A percentile compares a stretch with the other conserved stretches of the same genome.
Evolutionary conservation across 1,140 invertebrate genomes (phyloP).

Genomic region (Laupala kohalensis): DNA sequence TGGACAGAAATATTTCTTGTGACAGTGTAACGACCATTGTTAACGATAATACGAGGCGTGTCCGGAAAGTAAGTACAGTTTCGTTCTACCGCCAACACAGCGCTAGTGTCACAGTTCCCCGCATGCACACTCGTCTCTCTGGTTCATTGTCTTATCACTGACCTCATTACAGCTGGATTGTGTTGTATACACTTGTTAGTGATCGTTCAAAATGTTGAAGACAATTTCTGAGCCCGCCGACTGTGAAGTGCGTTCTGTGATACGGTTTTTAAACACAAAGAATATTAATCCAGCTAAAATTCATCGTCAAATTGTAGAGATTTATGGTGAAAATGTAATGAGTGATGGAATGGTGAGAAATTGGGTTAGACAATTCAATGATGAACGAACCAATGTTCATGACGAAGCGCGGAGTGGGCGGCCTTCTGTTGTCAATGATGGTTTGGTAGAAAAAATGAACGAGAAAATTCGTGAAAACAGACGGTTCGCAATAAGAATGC

Average conservation of each 20-base stretch:
- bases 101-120: conserved; percentile 6
- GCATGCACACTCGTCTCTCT: conserved; percentile 2
- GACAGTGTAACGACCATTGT: no score
- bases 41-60: conserved; percentile 3
- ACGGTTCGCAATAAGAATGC: conserved; percentile 8
- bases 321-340: conserved; percentile 19
- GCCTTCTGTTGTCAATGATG: conserved; percentile 11
- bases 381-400: conserved; percentile 13
- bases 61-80: conserved; percentile 6
- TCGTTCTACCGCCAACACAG: conserved; percentile 6
- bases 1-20: no score
- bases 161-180: conserved; percentile 12
- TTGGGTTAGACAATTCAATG: conserved; percentile 17
- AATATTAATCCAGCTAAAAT: neutral
- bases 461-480: conserved; percentile 9
- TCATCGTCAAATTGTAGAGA: neutral
- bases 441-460: conserved; percentile 7
- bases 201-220: conserved; percentile 1
- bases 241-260: conserved; percentile 6
- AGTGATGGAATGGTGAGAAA: conserved; percentile 17
- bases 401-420: conserved; percentile 13
- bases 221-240: conserved; percentile 8
- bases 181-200: conserved; percentile 7
- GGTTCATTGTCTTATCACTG: conserved; percentile 12
- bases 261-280: conserved; percentile 1